Conservation (phyloP, 2,797 vertebrate genomes). For the Pogoniulus pusillus region DNA sequence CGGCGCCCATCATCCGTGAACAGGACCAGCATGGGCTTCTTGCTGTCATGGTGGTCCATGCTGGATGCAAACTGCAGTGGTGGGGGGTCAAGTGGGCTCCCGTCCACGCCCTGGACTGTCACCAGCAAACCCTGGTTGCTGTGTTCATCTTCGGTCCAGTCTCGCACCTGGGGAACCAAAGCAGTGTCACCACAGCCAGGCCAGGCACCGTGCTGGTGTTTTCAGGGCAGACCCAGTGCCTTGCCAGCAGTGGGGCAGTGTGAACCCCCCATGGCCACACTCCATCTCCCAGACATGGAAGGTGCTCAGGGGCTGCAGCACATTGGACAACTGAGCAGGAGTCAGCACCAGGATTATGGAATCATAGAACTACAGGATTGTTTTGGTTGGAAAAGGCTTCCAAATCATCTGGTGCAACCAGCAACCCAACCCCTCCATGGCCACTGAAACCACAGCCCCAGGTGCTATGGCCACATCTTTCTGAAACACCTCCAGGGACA, state of each 20-base stretch:
- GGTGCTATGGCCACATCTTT: too few relatives aligned
- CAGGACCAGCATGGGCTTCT: slow-evolving; percentile 91
- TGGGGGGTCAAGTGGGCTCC: slow-evolving; percentile 71
- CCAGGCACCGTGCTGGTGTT: rapidly evolving
- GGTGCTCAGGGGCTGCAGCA: rapidly evolving
- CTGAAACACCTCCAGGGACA: too few relatives aligned
- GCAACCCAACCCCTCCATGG: too few relatives aligned
- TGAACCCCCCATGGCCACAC: rapidly evolving
- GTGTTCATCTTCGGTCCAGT: slow-evolving; percentile 83
- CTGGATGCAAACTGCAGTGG: slow-evolving; percentile 82
- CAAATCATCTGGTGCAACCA: too few relatives aligned
- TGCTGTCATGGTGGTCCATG: slow-evolving; percentile 86
- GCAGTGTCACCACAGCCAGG: rapidly evolving
- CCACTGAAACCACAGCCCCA: too few relatives aligned
- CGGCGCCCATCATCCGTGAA: slow-evolving; percentile 88
- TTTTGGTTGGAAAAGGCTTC: too few relatives aligned
- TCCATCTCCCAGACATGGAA: rapidly evolving
- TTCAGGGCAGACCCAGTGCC: rapidly evolving
- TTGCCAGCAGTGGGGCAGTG: rapidly evolving
- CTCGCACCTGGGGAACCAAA: slow-evolving; percentile 79
- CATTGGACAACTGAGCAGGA: rapidly evolving
- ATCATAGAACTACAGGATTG: too few relatives aligned
- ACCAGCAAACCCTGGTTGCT: slow-evolving; percentile 86
- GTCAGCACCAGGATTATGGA: rapidly evolving
- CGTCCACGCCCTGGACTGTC: slow-evolving; percentile 73